Conservation (phyloP, 2,797 vertebrate species). For the Sebastes kiyomatsui region DNA sequence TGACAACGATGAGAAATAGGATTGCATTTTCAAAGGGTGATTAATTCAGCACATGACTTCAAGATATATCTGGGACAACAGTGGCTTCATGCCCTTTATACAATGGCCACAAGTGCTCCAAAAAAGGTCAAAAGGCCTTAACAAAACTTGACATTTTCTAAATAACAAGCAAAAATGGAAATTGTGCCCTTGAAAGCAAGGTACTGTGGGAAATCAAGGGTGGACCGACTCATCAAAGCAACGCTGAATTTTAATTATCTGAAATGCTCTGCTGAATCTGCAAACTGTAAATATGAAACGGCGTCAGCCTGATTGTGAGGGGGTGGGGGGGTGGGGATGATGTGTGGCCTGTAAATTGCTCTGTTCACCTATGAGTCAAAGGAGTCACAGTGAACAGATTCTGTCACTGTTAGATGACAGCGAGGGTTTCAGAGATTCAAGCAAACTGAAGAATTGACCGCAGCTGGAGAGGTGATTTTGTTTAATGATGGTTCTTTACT, state of each 20-base stretch:
- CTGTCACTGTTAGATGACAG: neutral
- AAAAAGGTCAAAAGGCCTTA: slow-evolving; percentile 70
- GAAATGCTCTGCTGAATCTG: slow-evolving; percentile 73
- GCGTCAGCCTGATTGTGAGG: slow-evolving; percentile 36
- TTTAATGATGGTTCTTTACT: neutral
- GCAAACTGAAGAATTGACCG: neutral
- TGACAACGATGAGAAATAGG: slow-evolving; percentile 46
- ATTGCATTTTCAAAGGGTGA: slow-evolving; percentile 33
- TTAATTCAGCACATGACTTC: slow-evolving; percentile 57
- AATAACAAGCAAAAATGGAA: slow-evolving; percentile 71
- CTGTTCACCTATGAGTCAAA: slow-evolving; percentile 45
- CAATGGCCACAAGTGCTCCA: slow-evolving; percentile 57
- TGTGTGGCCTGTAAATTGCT: slow-evolving; percentile 50
- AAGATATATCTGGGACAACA: slow-evolving; percentile 58
- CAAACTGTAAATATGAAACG: slow-evolving; percentile 71
- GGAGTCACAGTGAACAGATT: slow-evolving; percentile 18
- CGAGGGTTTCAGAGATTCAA: neutral
- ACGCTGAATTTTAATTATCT: slow-evolving; percentile 73
- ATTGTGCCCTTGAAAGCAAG: slow-evolving; percentile 73
- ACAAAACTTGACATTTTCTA: slow-evolving; percentile 67
- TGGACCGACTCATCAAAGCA: slow-evolving; percentile 67
- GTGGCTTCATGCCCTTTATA: slow-evolving; percentile 58
- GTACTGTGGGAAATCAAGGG: slow-evolving; percentile 68
- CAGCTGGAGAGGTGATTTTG: neutral
- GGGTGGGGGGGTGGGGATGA: neutral